Evolutionary conservation across 2,888 invertebrate species (phyloP), one percentile per base, ranked within the genome.

Genomic region (Papilio protenor): DNA sequence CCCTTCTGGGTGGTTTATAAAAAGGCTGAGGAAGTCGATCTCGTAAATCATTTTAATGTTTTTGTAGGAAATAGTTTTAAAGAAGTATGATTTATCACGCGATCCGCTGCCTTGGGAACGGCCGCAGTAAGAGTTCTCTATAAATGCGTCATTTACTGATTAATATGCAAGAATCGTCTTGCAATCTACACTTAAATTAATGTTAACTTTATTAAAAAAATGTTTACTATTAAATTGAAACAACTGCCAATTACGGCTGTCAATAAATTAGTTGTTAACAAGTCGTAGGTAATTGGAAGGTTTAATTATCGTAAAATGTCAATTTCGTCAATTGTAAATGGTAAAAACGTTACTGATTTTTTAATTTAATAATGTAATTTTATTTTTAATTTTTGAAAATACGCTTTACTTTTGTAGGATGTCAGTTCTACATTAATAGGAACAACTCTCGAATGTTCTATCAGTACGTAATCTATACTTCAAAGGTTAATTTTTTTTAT

Each of bases 71-170:
- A 69, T 47, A 57, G 47, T 73, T 71, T 77, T 27, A 70, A 74
- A 77, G 40, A 47, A n/a, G 23, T 73, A 69, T 73, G 27, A 77
- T 77, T 69, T 69, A 69, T 59, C 74, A 77, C 74, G 74, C 74
- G 64, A 78, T 61, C 40, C n/a, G 59, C 33, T 52, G 45, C 77
- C 77, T 78, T 75, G 77, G 64, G 55, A 61, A 21, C 69, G 52
- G 70, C 21, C 33, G 61, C 23, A n/a, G 3, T 75, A 21, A 64
- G 52, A 23, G 33, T 12, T 57, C 14, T 57, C 11, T 59, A 71
- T 74, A 74, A 75, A 71, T 64, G 45, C 74, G 21, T 23, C 71
- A 71, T 21, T 52, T 40, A 16, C 40, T 52, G 14, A 77, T 75
- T 76, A 76, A 72, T 52, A 49, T 40, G 66, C 40, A 66, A 66